A percentile compares a stretch with the other conserved stretches of the same genome.
These are phyloP conservation scores for Ameiurus melas DNA, from an alignment of 2,113 vertebrate species.

Conservation along the genomic window DNA sequence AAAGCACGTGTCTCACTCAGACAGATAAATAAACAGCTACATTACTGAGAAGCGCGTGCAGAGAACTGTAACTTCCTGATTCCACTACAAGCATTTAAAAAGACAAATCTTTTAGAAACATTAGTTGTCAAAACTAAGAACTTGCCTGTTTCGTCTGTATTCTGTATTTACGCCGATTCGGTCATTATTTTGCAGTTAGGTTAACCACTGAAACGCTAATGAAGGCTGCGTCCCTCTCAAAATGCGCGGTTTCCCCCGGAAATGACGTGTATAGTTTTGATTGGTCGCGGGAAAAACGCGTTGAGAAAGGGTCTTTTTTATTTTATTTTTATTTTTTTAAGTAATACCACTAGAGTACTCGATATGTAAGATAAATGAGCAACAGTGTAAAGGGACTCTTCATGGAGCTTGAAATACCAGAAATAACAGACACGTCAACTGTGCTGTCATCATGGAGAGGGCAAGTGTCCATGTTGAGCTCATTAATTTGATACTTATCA, in stretches of 20 bases:
- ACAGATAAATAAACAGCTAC: neutral
- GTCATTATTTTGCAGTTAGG: neutral
- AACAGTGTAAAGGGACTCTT: too few relatives aligned
- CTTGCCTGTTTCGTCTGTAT: neutral
- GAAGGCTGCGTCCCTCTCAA: neutral
- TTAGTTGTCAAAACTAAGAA: neutral
- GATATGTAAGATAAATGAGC: neutral
- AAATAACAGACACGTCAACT: neutral
- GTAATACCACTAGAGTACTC: neutral
- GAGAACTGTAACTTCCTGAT: neutral
- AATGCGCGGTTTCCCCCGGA: slow-evolving; percentile 62
- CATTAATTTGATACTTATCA: neutral
- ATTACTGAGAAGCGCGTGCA: neutral
- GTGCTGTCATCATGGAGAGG: neutral
- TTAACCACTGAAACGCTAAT: too few relatives aligned
- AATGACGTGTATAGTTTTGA: slow-evolving; percentile 46
- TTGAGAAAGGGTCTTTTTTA: neutral
- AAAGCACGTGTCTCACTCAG: neutral
- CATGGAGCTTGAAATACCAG: too few relatives aligned
- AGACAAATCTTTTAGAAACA: neutral
- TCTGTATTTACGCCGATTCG: neutral
- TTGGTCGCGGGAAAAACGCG: slow-evolving; percentile 42
- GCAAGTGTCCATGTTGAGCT: neutral
- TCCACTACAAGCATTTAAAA: neutral
- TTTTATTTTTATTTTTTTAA: neutral